Conservation (phyloP, 2,113 vertebrate genomes). For the Pungitius pungitius region DNA sequence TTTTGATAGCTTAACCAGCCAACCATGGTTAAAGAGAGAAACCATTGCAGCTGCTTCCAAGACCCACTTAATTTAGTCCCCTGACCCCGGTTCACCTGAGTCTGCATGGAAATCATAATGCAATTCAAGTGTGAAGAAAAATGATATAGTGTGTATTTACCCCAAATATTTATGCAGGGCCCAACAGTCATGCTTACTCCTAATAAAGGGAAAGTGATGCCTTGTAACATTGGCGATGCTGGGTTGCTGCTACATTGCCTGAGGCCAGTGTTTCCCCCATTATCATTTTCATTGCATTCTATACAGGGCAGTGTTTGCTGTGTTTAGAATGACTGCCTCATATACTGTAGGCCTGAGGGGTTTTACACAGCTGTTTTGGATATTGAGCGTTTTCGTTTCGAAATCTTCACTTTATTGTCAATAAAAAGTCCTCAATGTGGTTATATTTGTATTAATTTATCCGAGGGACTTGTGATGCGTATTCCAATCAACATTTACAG, state of each 20-base stretch:
- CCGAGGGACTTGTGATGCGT: conserved; percentile 28
- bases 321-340: conserved; percentile 74
- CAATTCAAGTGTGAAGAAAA: conserved; percentile 97
- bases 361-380: conserved; percentile 65
- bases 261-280: conserved; percentile 78
- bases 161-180: conserved; percentile 94
- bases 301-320: conserved; percentile 59
- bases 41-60: conserved; percentile 95
- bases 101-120: conserved; percentile 96
- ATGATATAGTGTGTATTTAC: conserved; percentile 98
- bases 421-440: conserved; percentile 50
- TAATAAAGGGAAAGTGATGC: conserved; percentile 82
- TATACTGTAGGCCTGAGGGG: conserved; percentile 61
- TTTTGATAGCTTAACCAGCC: conserved; percentile 98
- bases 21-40: conserved; percentile 98
- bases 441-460: conserved; percentile 44
- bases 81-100: conserved; percentile 97
- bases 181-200: conserved; percentile 87
- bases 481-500: conserved; percentile 37
- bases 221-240: conserved; percentile 76
- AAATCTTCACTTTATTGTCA: conserved; percentile 61
- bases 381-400: conserved; percentile 55
- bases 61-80: conserved; percentile 95
- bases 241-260: conserved; percentile 71
- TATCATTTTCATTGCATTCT: conserved; percentile 82